These are phyloP conservation scores for Sisyra terminalis DNA, from an alignment of 2,888 invertebrate genomes.

Conservation along the genomic window DNA sequence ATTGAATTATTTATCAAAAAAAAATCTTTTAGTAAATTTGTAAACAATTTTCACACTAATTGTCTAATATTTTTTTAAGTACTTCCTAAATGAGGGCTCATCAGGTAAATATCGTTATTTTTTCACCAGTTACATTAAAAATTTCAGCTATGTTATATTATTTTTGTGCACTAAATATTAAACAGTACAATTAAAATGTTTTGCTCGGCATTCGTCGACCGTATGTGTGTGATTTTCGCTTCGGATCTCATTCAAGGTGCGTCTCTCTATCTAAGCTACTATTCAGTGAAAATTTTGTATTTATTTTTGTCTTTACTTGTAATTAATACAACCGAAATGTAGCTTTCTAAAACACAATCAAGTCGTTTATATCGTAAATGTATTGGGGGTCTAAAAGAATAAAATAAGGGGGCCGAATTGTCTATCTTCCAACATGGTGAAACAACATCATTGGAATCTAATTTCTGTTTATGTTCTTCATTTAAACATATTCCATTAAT, in stretches of 20 bases:
- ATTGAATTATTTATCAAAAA: conserved; percentile 2
- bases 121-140: conserved; percentile 8
- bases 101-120: conserved; percentile 9
- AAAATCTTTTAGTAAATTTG: not conserved
- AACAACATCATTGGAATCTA: no score
- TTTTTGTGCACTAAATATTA: conserved; percentile 31
- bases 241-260: conserved; percentile 8
- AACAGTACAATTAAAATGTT: conserved; percentile 8
- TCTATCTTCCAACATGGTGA: no score
- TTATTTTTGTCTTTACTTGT: not conserved
- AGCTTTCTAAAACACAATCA: not conserved
- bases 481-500: no score
- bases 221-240: conserved; percentile 5
- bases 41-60: conserved; percentile 6
- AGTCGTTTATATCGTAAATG: not conserved
- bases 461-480: no score
- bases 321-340: no score
- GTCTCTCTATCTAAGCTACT: conserved; percentile 2
- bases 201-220: conserved; percentile 5
- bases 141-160: conserved; percentile 27
- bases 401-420: no score
- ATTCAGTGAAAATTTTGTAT: conserved; percentile 4
- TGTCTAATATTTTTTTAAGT: conserved; percentile 9
- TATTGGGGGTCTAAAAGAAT: no score
- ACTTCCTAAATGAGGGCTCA: conserved; percentile 8